phyloP scores from a whole-genome alignment of 2,797 vertebrate genomes.

The Paguma larvata region DNA sequence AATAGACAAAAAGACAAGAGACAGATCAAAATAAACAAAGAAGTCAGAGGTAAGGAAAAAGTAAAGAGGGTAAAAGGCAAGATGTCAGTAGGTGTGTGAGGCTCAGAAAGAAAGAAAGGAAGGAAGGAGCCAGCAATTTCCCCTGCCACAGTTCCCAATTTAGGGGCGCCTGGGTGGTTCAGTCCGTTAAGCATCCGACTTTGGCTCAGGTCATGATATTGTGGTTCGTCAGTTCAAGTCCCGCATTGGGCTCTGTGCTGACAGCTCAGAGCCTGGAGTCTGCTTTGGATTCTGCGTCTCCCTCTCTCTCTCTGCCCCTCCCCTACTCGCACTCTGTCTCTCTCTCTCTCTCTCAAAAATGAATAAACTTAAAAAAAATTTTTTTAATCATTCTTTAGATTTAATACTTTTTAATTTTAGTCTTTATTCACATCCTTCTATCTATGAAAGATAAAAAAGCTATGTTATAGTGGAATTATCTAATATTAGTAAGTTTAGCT shows the following conservation, averaged over 20 bases:
- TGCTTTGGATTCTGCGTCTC: too few species aligned
- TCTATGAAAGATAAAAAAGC: neutral
- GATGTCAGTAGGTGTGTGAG: neutral
- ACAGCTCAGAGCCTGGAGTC: too few species aligned
- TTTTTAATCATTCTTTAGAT: neutral
- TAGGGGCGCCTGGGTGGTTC: too few species aligned
- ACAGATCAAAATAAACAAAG: neutral
- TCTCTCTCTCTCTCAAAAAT: too few species aligned
- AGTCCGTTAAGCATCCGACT: too few species aligned
- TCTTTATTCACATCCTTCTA: constrained; percentile 3
- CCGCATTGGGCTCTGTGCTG: too few species aligned
- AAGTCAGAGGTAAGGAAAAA: neutral
- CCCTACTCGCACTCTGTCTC: too few species aligned
- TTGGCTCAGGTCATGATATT: too few species aligned
- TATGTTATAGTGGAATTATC: neutral
- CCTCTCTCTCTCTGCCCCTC: too few species aligned
- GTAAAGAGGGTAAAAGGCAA: neutral
- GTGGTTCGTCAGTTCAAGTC: too few species aligned
- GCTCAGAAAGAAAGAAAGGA: neutral
- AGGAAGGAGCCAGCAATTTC: neutral
- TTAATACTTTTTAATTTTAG: neutral
- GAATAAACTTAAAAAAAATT: too few species aligned
- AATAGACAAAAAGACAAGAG: neutral
- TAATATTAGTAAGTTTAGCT: neutral
- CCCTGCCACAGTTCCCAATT: neutral